Evolutionary conservation across 2,797 vertebrate species (phyloP).

Genomic region (Chaetophractus vellerosus): DNA sequence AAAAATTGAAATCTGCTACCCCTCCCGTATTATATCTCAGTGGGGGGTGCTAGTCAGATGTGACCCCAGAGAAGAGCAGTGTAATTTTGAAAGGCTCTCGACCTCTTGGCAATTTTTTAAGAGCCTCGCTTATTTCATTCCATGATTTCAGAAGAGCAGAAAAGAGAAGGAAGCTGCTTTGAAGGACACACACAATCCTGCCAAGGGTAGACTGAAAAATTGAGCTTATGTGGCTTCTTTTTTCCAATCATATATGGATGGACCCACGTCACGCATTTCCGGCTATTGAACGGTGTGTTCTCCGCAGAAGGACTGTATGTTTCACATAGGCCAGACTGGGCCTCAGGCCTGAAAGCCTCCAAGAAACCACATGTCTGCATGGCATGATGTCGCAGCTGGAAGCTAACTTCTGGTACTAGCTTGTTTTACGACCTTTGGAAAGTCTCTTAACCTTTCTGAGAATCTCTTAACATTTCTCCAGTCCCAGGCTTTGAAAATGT

Average conservation of each 20-base stretch:
- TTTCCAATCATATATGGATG: not conserved
- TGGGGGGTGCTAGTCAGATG: not conserved
- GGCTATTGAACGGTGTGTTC: not conserved
- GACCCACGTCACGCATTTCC: not conserved
- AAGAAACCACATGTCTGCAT: slow-evolving; percentile 20
- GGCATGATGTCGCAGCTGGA: slow-evolving; percentile 71
- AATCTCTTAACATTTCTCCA: slow-evolving; percentile 86
- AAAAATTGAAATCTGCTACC: slow-evolving; percentile 40
- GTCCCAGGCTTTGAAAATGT: slow-evolving; percentile 65
- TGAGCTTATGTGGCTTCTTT: not conserved
- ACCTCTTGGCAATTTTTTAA: slow-evolving; percentile 48
- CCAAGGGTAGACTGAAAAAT: not conserved
- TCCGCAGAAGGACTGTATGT: not conserved
- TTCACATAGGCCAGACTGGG: not conserved
- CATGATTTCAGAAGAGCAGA: slow-evolving; percentile 7
- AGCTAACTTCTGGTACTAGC: slow-evolving; percentile 74
- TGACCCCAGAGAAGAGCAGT: not conserved
- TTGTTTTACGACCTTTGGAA: slow-evolving; percentile 82
- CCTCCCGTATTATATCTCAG: not conserved
- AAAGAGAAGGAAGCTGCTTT: not conserved
- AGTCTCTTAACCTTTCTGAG: slow-evolving; percentile 86
- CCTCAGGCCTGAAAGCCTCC: not conserved
- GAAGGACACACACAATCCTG: not conserved
- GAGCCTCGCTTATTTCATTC: slow-evolving; percentile 42
- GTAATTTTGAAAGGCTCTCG: slow-evolving; percentile 41